Base-by-base conservation (phyloP, 2,113 vertebrate genomes). In the Corythoichthys haematopterus region DNA sequence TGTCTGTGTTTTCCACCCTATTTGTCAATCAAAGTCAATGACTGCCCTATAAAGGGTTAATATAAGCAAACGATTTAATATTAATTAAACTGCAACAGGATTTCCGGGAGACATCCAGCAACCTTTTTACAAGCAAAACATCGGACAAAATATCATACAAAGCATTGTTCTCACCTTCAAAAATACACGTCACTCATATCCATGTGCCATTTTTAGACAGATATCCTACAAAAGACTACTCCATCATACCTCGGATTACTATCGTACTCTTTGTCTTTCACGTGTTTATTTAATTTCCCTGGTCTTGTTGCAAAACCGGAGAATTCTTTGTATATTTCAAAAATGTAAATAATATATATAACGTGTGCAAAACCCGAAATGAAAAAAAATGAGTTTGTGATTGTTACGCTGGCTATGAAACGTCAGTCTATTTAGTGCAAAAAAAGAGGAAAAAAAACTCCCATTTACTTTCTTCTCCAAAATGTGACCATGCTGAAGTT, bases 231-330 rank as follows among this genome's bases (percentile, higher is more conserved):
- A 61, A 65, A 46, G n/a, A 35, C 15, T 20, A 46, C 75, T 70
- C 78, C 76, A 46, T 68, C 64, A 84, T 77, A 84, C 84, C 50
- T 69, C 85, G 6, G 36, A 46, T 79, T 87, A 87, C 88, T 88
- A 88, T 88, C 88, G 81, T 89, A 88, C 81, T 82, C 28, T 72
- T 70, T 81, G 40, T 85, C 70, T 87, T 43, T 87, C 72, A 84
- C 76, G 73, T 85, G 70, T 83, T 78, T n/a, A 66, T 84, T 84
- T 85, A n/a, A 75, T 79, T 74, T 79, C 80, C 74, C 62, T 57
- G 40, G 53, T 75, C 59, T 68, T 77, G 15, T 69, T 43, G 59
- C 46, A 28, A 66, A 61, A 68, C 20, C 52, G 68, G 66, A 82
- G 68, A 67, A 70, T 57, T 51, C 58, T 76, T 69, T 87, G 75